Base-by-base conservation (phyloP, 2,888 invertebrate genomes). In the Cartodere bifasciata region DNA sequence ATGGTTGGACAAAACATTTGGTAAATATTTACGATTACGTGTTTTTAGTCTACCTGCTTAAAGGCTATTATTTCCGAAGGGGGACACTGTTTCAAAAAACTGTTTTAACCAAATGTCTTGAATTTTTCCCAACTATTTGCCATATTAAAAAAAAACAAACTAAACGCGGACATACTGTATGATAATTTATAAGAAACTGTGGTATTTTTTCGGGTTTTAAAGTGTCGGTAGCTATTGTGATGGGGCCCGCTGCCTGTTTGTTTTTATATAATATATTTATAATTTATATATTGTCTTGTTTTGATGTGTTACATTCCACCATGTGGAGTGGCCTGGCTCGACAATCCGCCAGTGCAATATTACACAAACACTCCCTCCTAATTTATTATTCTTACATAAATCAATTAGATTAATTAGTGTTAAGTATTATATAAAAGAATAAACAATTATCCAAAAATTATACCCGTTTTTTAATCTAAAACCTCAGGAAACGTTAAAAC, bases 321-420 rank as follows among this genome's bases (percentile, higher is more conserved):
- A 42, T 49, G 58, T 56, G 57, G 58, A 49, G 58, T 56, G 53
- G 54, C 50, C 46, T 43, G 25, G 14, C 17, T 21, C 44, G 55
- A 56, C 55, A 55, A 56, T 57, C 50, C 48, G 57, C 56, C 56
- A 56, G 57, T 56, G 56, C 56, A 57, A 58, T 57, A 57, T 55
- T 55, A 56, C 55, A 52, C 53, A 43, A 45, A 51, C 49, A 50
- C 52, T 51, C 52, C 52, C 49, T 50, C 49, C 50, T 53, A 52
- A 53, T 53, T 53, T 53, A 52, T 53, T 29, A 9, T 14, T 24
- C 9, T 10, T 53, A 50, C 46, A 52, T 53, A 49, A 47, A 49
- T 49, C 50, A 47, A 48, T 29, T 49, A 48, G 48, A 44, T 43
- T 49, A 52, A 47, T 46, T 55, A 55, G 53, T 49, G 48, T 52